These are phyloP conservation scores for Ciconia stormi DNA, from an alignment of 2,113 vertebrate species.

Conservation along the genomic window DNA sequence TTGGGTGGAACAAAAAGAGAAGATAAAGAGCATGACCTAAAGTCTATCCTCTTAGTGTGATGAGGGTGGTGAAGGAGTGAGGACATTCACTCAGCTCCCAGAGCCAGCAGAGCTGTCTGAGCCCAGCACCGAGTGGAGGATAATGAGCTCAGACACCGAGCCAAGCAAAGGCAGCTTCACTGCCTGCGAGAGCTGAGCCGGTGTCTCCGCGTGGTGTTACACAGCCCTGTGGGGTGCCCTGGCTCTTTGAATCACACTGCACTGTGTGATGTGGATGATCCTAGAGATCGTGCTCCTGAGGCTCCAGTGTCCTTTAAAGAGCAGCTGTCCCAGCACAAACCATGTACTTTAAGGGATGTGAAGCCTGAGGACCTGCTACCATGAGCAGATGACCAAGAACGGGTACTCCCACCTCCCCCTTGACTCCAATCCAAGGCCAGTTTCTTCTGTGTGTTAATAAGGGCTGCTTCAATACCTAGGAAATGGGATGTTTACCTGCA, in stretches of 20 bases:
- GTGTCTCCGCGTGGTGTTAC: background rate
- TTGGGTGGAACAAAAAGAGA: background rate
- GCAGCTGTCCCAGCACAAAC: background rate
- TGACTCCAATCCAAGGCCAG: background rate
- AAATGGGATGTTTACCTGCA: background rate
- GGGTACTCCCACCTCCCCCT: background rate
- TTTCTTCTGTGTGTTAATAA: background rate
- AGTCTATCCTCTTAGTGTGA: background rate
- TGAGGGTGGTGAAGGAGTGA: background rate
- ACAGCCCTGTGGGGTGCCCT: background rate
- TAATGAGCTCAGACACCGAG: background rate
- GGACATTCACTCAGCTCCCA: background rate
- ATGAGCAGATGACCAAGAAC: background rate
- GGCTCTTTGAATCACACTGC: background rate
- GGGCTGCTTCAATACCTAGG: background rate
- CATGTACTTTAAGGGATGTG: rapidly evolving
- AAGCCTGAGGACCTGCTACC: background rate
- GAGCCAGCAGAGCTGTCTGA: background rate
- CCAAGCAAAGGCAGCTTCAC: background rate
- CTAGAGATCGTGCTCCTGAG: background rate
- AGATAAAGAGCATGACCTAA: background rate
- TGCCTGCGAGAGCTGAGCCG: background rate
- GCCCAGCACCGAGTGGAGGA: background rate
- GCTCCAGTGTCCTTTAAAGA: background rate
- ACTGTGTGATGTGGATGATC: background rate